A percentile compares a stretch with the other conserved stretches of the same genome.
Evolutionary conservation across 2,113 vertebrate genomes (phyloP).

Genomic region (Cairina moschata): DNA sequence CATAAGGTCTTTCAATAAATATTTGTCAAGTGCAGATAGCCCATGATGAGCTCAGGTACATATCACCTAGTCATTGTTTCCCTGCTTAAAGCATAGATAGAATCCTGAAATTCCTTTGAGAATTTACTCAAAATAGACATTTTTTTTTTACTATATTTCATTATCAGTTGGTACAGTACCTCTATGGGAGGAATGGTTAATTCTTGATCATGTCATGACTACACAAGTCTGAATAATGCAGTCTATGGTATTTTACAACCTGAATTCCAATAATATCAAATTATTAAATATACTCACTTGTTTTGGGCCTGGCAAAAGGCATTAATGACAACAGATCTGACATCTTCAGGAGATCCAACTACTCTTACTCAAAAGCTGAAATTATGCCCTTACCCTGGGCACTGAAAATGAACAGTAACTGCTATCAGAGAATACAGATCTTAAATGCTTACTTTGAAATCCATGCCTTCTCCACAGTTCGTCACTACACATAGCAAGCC

Average conservation of each 20-base stretch:
- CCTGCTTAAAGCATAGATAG: neutral
- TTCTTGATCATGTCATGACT: neutral
- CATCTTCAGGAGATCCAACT: constrained; percentile 95
- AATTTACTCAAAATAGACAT: neutral
- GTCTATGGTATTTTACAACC: neutral
- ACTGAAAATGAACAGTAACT: neutral
- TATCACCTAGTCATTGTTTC: neutral
- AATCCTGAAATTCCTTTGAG: neutral
- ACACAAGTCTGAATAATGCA: neutral
- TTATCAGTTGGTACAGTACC: neutral
- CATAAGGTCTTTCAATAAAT: neutral
- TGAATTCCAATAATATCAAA: neutral
- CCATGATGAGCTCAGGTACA: neutral
- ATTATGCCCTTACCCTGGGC: neutral
- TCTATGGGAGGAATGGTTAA: neutral
- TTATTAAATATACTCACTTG: constrained; percentile 78
- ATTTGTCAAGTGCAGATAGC: neutral
- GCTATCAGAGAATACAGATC: neutral
- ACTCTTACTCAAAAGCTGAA: constrained; percentile 37
- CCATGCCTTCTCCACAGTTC: constrained; percentile 98
- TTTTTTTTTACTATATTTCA: neutral
- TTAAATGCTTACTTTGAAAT: constrained; percentile 86
- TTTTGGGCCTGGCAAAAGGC: constrained; percentile 93
- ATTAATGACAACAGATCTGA: constrained; percentile 95
- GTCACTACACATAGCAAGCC: constrained; percentile 96